A percentile compares a stretch with the other conserved stretches of the same genome.
Evolutionary conservation across 2,888 invertebrate species (phyloP).

Genomic region (Hyppa rectilinea): DNA sequence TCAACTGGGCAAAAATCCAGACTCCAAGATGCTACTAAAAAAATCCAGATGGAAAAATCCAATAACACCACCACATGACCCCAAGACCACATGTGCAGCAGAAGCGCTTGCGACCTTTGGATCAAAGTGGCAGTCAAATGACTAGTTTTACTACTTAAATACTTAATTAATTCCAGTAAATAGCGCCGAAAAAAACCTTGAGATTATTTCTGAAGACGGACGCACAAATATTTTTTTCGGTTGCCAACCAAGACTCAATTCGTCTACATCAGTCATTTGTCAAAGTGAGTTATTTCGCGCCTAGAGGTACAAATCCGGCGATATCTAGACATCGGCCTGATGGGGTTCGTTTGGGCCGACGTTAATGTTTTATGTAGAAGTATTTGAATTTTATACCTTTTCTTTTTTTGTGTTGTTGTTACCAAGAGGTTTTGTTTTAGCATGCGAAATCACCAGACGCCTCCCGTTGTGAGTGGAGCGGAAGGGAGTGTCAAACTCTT

Average conservation of each 20-base stretch:
- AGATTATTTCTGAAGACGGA: conserved; percentile 31
- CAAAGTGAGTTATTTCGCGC: conserved; percentile 70
- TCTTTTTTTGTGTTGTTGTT: neutral
- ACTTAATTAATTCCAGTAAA: neutral
- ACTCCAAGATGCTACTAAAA: too few relatives aligned
- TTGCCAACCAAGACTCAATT: conserved; percentile 62
- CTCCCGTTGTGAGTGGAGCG: too few relatives aligned
- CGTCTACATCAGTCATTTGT: conserved; percentile 70
- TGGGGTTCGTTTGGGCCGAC: conserved; percentile 24
- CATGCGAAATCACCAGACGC: too few relatives aligned
- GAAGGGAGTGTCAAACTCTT: too few relatives aligned
- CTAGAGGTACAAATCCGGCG: conserved; percentile 51
- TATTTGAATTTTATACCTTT: conserved; percentile 23
- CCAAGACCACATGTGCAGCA: too few relatives aligned
- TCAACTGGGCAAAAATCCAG: too few relatives aligned
- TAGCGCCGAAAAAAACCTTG: neutral
- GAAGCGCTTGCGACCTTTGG: too few relatives aligned
- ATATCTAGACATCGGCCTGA: conserved; percentile 53
- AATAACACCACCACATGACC: too few relatives aligned
- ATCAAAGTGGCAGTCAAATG: too few relatives aligned
- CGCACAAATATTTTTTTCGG: conserved; percentile 56
- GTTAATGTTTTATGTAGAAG: conserved; percentile 43
- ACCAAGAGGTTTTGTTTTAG: too few relatives aligned
- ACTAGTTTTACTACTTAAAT: too few relatives aligned
- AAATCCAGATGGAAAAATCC: too few relatives aligned